Percentiles rank a stretch among this genome's conserved stretches.
These are phyloP conservation scores for Calcarius lapponicus DNA, from an alignment of 2,797 vertebrate genomes.

Conservation along the genomic window DNA sequence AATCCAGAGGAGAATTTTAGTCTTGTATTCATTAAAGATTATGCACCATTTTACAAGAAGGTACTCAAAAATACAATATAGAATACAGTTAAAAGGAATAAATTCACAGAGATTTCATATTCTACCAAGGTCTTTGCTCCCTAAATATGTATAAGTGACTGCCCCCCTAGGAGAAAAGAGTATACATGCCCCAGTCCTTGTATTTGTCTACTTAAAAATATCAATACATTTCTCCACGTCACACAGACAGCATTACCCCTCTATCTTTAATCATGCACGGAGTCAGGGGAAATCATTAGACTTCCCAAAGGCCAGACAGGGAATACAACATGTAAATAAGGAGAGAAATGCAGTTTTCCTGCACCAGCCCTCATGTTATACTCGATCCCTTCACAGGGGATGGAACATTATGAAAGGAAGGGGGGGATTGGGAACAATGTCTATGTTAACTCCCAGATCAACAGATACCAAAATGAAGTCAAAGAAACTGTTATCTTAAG, in stretches of 20 bases:
- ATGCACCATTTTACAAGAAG: slow-evolving; percentile 61
- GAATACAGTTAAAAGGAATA: slow-evolving; percentile 58
- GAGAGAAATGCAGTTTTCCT: not conserved
- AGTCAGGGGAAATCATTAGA: not conserved
- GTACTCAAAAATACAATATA: slow-evolving; percentile 52
- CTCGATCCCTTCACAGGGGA: fast-evolving
- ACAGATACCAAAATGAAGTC: not conserved
- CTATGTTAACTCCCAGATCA: not conserved
- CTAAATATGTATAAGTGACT: not conserved
- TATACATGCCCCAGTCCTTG: not conserved
- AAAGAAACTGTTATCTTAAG: not conserved
- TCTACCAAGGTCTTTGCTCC: not conserved
- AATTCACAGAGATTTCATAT: slow-evolving; percentile 34
- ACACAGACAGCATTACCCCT: not conserved
- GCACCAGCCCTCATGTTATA: not conserved
- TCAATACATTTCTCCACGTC: not conserved
- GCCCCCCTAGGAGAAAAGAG: not conserved
- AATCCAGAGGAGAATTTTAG: slow-evolving; percentile 53
- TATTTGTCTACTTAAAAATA: not conserved
- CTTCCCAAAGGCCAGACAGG: not conserved
- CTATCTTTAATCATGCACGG: not conserved
- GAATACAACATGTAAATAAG: not conserved
- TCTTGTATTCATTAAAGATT: slow-evolving; percentile 70
- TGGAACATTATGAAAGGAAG: not conserved
- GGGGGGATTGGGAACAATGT: not conserved